Evolutionary conservation across 1,140 invertebrate genomes (phyloP), one percentile per base, ranked within the genome.

Genomic region (Microplitis demolitor): DNA sequence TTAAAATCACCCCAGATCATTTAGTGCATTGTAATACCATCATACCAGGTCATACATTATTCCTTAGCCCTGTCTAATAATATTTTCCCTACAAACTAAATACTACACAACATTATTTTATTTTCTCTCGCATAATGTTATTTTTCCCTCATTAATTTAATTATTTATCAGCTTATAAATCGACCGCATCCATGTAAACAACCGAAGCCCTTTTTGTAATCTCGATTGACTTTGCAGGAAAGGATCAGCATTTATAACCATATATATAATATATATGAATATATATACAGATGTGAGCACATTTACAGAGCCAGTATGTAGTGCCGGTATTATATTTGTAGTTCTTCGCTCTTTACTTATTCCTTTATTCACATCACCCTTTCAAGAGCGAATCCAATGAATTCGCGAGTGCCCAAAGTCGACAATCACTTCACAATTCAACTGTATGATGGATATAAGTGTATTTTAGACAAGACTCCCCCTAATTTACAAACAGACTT

Each of bases 401-500:
- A 67, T 67, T 67, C 34, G 35, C 60, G 60, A 35, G 35, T 35
- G n/a, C 14, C 31, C 11, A 31, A 67, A 67, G 39, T 67, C 66
- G 39, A 34, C 50, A 67, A 50, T 67, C 66, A 67, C 45, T 67
- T 33, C 50, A 67, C 50, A 45, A 8, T 11, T 45, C 39, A 45
- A 45, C 39, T 45, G 24, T 6, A 11, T 67, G 24, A 34, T 50
- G 33, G 24, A 11, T 62, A 60, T n/a, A 31, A 31, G 60, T 31
- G 39, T 50, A 64, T 64, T 64, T 64, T 64, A 64, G 62, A 64
- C 62, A 64, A 64, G 24, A 64, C 39, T 64, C 39, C 62, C 62
- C 62, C 39, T 64, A 50, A 64, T 64, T 50, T 64, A 13, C 62
- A 64, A 64, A 64, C 14, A 64, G 62, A 37, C 60, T 62, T 37